phyloP scores from a whole-genome alignment of 2,113 vertebrate genomes.

The Clarias macrocephalus region DNA sequence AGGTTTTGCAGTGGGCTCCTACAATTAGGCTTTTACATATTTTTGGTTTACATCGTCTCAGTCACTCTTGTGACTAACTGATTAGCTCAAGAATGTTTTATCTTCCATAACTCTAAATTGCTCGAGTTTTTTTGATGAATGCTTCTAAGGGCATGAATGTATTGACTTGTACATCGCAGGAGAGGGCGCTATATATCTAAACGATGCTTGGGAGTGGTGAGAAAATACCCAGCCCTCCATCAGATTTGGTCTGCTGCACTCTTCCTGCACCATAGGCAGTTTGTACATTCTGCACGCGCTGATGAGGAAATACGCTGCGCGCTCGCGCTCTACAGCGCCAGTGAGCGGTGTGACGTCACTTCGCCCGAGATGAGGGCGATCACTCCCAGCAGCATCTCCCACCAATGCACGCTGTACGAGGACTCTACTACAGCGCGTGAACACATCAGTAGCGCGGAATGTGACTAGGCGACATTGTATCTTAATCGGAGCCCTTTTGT shows the following conservation, averaged over 20 bases:
- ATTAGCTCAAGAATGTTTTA: neutral
- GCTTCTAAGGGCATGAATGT: neutral
- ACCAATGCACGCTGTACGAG: slow-evolving; percentile 46
- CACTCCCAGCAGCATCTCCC: slow-evolving; percentile 57
- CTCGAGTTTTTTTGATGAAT: neutral
- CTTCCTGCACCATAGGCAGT: neutral
- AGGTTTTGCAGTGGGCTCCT: neutral
- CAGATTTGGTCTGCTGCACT: slow-evolving; percentile 26
- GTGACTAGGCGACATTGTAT: slow-evolving; percentile 60
- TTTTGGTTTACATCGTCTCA: neutral
- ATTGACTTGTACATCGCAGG: slow-evolving; percentile 55
- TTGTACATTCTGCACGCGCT: neutral
- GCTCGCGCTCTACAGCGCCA: slow-evolving; percentile 10
- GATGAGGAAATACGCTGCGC: slow-evolving; percentile 40
- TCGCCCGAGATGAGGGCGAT: slow-evolving; percentile 41
- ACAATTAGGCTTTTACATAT: neutral
- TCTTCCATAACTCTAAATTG: neutral
- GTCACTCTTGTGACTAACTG: neutral
- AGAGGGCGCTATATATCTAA: slow-evolving; percentile 65
- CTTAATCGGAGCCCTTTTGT: slow-evolving; percentile 40
- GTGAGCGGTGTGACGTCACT: slow-evolving; percentile 64
- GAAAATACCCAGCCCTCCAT: slow-evolving; percentile 27
- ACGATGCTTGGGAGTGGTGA: neutral
- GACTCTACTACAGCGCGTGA: slow-evolving; percentile 40
- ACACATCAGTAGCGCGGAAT: slow-evolving; percentile 61